These are phyloP conservation scores for Polylopha cassiicola DNA, from an alignment of 2,888 invertebrate genomes.

Conservation along the genomic window DNA sequence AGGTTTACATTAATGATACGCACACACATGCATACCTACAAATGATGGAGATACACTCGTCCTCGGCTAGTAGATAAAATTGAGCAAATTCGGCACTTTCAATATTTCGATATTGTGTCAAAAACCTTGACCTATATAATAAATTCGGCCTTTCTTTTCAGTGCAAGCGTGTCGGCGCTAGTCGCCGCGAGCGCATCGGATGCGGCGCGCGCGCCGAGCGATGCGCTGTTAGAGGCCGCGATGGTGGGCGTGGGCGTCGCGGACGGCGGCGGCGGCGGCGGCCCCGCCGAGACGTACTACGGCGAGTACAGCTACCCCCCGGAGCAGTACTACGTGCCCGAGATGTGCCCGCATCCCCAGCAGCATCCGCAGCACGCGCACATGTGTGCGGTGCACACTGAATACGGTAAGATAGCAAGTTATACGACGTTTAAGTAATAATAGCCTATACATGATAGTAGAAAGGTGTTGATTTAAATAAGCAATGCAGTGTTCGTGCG, in stretches of 20 bases:
- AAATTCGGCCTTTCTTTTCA: too few relatives aligned
- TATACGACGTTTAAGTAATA: conserved; percentile 6
- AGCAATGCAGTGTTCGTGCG: too few relatives aligned
- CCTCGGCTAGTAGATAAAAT: too few relatives aligned
- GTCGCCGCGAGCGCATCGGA: conserved; percentile 46
- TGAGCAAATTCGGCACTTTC: too few relatives aligned
- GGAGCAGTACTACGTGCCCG: conserved; percentile 76
- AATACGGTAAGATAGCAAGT: conserved; percentile 79
- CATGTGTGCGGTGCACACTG: conserved; percentile 84
- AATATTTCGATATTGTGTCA: too few relatives aligned
- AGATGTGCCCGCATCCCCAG: conserved; percentile 80
- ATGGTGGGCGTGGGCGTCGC: conserved; percentile 73
- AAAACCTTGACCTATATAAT: too few relatives aligned
- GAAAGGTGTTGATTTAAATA: too few relatives aligned
- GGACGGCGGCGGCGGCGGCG: conserved; percentile 62
- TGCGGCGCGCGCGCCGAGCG: conserved; percentile 53
- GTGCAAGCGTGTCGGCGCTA: conserved; percentile 28
- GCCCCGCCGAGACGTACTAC: conserved; percentile 63
- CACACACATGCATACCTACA: too few relatives aligned
- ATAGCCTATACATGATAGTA: too few relatives aligned
- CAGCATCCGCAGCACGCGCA: conserved; percentile 78
- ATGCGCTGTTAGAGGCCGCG: conserved; percentile 60
- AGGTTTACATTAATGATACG: too few relatives aligned
- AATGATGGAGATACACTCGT: too few relatives aligned
- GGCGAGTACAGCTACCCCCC: conserved; percentile 78